These are phyloP conservation scores for Chiloscyllium punctatum DNA, from an alignment of 2,797 vertebrate genomes.

Conservation along the genomic window DNA sequence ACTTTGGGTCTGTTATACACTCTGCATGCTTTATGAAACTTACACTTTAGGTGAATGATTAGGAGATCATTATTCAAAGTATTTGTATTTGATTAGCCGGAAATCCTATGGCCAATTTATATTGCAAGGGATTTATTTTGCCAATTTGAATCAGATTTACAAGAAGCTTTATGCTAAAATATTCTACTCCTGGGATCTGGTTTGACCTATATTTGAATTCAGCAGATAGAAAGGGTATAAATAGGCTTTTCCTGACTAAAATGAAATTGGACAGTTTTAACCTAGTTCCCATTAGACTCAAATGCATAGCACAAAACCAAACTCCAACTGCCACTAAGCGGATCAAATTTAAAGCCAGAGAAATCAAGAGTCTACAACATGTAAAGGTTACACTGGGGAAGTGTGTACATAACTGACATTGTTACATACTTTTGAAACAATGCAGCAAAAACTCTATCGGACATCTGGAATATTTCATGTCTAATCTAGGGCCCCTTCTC, in stretches of 20 bases:
- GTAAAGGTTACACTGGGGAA: slow-evolving; percentile 28
- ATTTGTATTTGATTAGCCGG: slow-evolving; percentile 29
- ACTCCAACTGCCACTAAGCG: slow-evolving; percentile 4
- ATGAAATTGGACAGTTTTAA: slow-evolving; percentile 17
- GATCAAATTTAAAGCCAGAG: slow-evolving; percentile 18
- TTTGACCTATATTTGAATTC: slow-evolving; percentile 25
- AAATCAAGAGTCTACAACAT: slow-evolving; percentile 13
- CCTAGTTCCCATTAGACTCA: not conserved
- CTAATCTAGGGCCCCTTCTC: not conserved
- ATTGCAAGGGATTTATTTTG: slow-evolving; percentile 22
- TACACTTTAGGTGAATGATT: not conserved
- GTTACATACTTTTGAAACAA: slow-evolving; percentile 35
- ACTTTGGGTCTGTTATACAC: not conserved
- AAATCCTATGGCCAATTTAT: not conserved
- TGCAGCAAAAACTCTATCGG: not conserved
- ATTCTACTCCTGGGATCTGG: slow-evolving; percentile 11
- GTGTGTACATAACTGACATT: not conserved
- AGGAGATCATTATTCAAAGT: slow-evolving; percentile 2
- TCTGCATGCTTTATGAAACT: not conserved
- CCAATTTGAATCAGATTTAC: slow-evolving; percentile 28
- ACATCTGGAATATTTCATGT: slow-evolving; percentile 4
- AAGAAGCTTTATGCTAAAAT: slow-evolving; percentile 30
- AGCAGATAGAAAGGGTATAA: slow-evolving; percentile 13
- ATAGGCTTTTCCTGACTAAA: slow-evolving; percentile 19
- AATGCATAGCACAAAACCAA: not conserved